Evolutionary conservation across 2,888 invertebrate species (phyloP), one percentile per base, ranked within the genome.

Genomic region (Alloplasta piceator): DNA sequence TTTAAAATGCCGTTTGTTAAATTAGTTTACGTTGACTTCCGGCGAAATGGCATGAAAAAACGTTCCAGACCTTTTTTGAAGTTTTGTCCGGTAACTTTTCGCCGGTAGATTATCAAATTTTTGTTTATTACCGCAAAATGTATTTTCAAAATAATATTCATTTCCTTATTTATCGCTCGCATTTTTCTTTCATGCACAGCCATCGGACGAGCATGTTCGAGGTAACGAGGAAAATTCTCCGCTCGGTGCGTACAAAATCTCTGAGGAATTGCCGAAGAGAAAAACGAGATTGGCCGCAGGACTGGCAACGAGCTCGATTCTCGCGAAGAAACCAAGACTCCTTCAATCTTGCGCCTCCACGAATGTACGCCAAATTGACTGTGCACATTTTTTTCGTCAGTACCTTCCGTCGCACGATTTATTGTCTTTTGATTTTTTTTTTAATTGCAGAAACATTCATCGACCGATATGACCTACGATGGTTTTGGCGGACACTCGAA

Each of bases 401-500:
- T 9, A 39, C 36, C n/a, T n/a, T n/a, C n/a, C n/a, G 61, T 43
- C 4, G 6, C n/a, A n/a, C 36, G 50, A 56, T 63, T 16, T 26
- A 55, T 63, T 41, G 1, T 63, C 1, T 7, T 36, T 41, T 58
- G 14, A 55, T 56, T 14, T 67, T 61, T 80, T 26, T 56, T 12
- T n/a, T n/a, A n/a, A n/a, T n/a, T 71, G 16, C 76, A 88, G 86
- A 61, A 43, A 14, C 39, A 52, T 43, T 36, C 46, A 14, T 12
- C 16, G 6, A 73, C 58, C 50, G 55, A 78, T 6, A n/a, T 80
- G 64, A 36, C 71, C 7, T 88, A 84, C 55, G 78, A 88, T 72
- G 88, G 88, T 36, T 83, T 85, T 16, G 87, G 87, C 5, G 87
- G 87, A 10, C 88, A 88, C 66, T 83, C 88, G n/a, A 87, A 82